Evolutionary conservation across 2,888 invertebrate species (phyloP), one percentile per base, ranked within the genome.

Genomic region (Aproaerema taeniolella): DNA sequence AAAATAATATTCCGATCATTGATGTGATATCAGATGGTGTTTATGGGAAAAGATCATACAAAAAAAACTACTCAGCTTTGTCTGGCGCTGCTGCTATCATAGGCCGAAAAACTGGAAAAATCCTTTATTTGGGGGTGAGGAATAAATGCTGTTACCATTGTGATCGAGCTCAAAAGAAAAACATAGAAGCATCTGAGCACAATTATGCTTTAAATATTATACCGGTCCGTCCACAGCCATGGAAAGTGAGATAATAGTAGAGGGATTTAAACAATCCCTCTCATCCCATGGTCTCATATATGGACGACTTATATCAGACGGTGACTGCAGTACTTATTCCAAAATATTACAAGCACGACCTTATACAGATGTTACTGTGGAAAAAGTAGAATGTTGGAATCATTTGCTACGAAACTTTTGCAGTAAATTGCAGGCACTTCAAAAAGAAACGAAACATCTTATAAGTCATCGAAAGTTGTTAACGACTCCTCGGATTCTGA

Each of bases 141-240:
- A 55, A 54, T 24, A 55, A 49, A 41, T 47, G 45, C 31, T 51
- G 50, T 16, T 45, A 30, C 20, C 47, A 44, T 8, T 55, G 54
- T 37, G 48, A 44, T 1, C 24, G 30, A 28, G 50, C 49, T 15
- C 26, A 42, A 4, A 20, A 26, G 41, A 40, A 25, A 38, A 43
- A 39, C 20, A 41, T 16, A n/a, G n/a, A 10, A 6, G 12, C 38
- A 32, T 29, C 14, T 20, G 32, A 39, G 31, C 49, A 55, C 13
- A 24, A 7, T 3, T n/a, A n/a, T 51, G 48, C 20, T 41, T 29
- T 14, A 46, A 38, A 43, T 48, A 48, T 29, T 43, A 45, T 32
- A 16, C 13, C 7, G 43, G 48, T 9, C 20, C 38, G 1, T 44
- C 44, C 12, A 40, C 33, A 6, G 30, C 30, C 14, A 44, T 44